A percentile compares a stretch with the other conserved stretches of the same genome.
Evolutionary conservation across 2,797 vertebrate genomes (phyloP).

Genomic region (Brachymystax lenok): DNA sequence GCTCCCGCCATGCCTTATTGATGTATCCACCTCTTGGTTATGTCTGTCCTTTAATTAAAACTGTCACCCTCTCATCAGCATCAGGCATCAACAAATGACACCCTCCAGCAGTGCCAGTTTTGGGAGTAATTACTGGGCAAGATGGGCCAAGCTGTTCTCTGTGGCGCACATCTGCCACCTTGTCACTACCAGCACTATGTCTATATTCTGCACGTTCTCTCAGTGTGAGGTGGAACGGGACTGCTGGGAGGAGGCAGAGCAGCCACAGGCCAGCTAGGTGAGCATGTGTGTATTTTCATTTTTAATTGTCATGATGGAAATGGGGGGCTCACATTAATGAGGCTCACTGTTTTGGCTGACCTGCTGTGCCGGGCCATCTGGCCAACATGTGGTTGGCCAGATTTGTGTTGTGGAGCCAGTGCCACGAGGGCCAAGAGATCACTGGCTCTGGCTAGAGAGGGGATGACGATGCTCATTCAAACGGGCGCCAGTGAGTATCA

Average conservation of each 20-base stretch:
- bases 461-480: background rate
- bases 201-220: background rate
- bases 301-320: background rate
- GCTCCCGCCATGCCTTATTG: slow-evolving; percentile 8
- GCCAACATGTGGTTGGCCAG: slow-evolving; percentile 24
- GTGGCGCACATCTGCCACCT: slow-evolving; percentile 33
- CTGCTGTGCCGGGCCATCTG: slow-evolving; percentile 30
- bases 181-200: slow-evolving; percentile 21
- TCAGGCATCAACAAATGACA: slow-evolving; percentile 23
- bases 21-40: slow-evolving; percentile 22
- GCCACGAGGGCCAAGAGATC: background rate
- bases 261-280: background rate
- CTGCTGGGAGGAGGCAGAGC: background rate
- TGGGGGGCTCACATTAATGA: slow-evolving; percentile 14
- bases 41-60: slow-evolving; percentile 39
- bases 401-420: background rate
- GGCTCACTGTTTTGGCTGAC: slow-evolving; percentile 11
- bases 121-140: slow-evolving; percentile 39
- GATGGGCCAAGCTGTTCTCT: slow-evolving; percentile 38
- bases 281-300: background rate
- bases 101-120: slow-evolving; percentile 33
- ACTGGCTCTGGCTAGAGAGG: background rate
- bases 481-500: background rate
- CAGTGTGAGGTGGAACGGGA: background rate
- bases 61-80: slow-evolving; percentile 23